phyloP scores from a whole-genome alignment of 2,113 vertebrate species.

The Loxodonta africana region DNA sequence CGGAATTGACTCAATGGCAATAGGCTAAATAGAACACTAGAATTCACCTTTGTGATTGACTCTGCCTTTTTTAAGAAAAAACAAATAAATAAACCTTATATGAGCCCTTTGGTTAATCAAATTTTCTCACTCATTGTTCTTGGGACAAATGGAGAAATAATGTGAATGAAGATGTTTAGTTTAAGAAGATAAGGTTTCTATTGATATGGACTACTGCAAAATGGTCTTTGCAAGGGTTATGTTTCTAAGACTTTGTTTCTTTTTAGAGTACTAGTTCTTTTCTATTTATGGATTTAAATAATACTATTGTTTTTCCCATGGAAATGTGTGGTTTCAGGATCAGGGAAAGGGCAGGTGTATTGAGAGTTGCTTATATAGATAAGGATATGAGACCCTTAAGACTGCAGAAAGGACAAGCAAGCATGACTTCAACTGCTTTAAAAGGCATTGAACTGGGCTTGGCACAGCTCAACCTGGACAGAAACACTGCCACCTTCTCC shows the following conservation, averaged over 20 bases:
- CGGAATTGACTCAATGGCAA: background rate
- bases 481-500: background rate
- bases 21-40: background rate
- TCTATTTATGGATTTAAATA: background rate
- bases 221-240: background rate
- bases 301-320: background rate
- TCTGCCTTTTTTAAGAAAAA: background rate
- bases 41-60: background rate
- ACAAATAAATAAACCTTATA: background rate
- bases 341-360: background rate
- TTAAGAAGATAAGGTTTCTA: background rate
- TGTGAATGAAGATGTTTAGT: background rate
- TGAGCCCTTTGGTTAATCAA: background rate
- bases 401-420: background rate
- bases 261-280: background rate
- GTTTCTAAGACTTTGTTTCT: background rate
- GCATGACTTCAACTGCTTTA: background rate
- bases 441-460: constrained; percentile 50
- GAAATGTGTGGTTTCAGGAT: background rate
- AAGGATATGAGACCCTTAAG: background rate
- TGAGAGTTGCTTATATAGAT: background rate
- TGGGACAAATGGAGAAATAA: background rate
- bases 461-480: background rate
- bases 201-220: background rate
- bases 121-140: background rate